Base-by-base conservation (phyloP, 2,113 vertebrate genomes). In the Piprites chloris region DNA sequence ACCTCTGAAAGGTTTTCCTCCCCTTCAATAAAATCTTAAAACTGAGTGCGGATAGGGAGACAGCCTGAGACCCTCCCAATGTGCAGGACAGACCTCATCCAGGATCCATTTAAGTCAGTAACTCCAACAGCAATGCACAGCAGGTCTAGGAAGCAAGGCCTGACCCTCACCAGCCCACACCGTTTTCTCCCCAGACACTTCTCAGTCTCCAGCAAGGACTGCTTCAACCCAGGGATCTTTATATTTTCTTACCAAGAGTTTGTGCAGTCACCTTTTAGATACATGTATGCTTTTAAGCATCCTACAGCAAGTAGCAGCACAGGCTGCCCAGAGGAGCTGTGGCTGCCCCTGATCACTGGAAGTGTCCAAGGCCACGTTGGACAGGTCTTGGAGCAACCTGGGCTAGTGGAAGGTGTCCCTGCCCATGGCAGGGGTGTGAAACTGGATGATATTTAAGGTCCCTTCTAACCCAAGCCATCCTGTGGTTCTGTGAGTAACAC, bases 101-200 rank as follows among this genome's bases (percentile, higher is more conserved):
- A 39, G 42, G 35, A 55, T 7, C 7, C 9, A 1, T 32, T 76
- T 32, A 37, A 80, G 32, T 68, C 39, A 76, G 1, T 6, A 41
- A 19, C 24, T 86, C 52, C 52, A 68, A 47, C 26, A 69, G 14
- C 35, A 77, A 37, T 15, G 35, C 50, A 12, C 49, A 85, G 55
- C 50, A 52, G 22, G 33, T 39, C 18, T 26, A 47, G 32, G 30
- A 50, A 74, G 62, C 46, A 62, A 71, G 37, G 56, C 39, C 61
- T 78, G 50, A 42, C 5, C 20, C 9, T 1, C 32, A 71, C 12
- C 76, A 89, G 23, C 5, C 53, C 0, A 0, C 6, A 67, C 21
- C 24, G 62, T 61, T 65, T 90, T 66, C 12, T 47, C n/a, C 39
- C 42, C 55, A 22, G 5, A 75, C 37, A 56, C 8, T 44, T 56